Base-by-base conservation (phyloP, 2,888 invertebrate genomes). In the Idaea straminata region DNA sequence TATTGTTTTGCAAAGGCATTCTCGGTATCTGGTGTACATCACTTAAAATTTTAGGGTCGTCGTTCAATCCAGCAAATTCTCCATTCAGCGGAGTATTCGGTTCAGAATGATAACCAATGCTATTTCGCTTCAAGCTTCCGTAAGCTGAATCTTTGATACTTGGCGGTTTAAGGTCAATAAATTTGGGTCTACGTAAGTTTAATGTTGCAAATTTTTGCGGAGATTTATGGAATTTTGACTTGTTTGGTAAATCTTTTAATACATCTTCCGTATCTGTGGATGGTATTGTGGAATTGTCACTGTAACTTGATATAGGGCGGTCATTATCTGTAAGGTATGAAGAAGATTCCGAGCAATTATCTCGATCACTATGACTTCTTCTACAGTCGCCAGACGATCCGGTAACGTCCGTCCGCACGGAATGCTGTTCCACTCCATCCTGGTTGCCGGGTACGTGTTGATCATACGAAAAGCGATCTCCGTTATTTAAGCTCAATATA, bases 301-400 rank as follows among this genome's bases (percentile, higher is more conserved):
- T 92, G 70, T 92, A 92, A 74, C 92, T 92, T 15, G 92, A 92
- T 83, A 92, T 92, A 73, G 92, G 92, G 70, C 92, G 83, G 74
- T 92, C 92, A 77, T 91, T 92, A 80, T 92, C 92, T 65, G 92
- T 92, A 71, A 92, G 81, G 76, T 92, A 92, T 73, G 92, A 92
- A 65, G 92, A 92, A 61, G 92, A 88, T 83, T 92, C 92, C 65
- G 92, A 92, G 80, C 92, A 92, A 86, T 92, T 92, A 88, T 92
- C 92, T 77, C 91, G 86, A 83, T 92, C 92, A 77, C 87, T 89
- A 73, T 89, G 88, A 74, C 88, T 89, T 83, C 91, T 88, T 86
- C 92, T 89, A 77, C 80, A 91, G 84, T 89, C 90, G 72, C 86
- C 81, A 59, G 86, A 87, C 71, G 88, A 89, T 75, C 88, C 86